Base-by-base conservation (phyloP, 1,140 invertebrate genomes). In the Eueides isabella region DNA sequence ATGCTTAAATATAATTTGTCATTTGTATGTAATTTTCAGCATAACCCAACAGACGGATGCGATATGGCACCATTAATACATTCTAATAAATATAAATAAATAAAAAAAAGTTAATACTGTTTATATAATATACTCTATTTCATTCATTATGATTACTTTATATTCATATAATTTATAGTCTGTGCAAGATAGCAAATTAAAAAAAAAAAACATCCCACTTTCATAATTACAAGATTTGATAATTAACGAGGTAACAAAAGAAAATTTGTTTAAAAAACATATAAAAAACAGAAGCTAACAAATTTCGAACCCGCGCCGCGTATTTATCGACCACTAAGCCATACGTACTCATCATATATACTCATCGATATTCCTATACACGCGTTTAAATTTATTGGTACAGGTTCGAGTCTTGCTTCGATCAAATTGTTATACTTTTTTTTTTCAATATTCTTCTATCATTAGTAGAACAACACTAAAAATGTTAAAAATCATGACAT, bases 31-130 rank as follows among this genome's bases (percentile, higher is more conserved):
- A 26, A 26, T n/a, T 55, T 26, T 26, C 19, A 26, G 2, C 9
- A 26, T 55, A 55, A 19, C 2, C 16, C 7, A 19, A 55, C 48
- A 26, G 9, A 23, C 48, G n/a, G 61, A 64, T 64, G 69, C 69
- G 31, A 31, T 71, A 71, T 71, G 69, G 69, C 69, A 71, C 69
- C 69, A 71, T 30, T 62, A 14, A 63, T 71, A 63, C 26, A 71
- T 71, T 16, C 33, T 62, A 61, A 19, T n/a, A 44, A 6, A 44
- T 38, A 41, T 41, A 41, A 41, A 41, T 33, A 41, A 16, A 44
- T n/a, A 44, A 44, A 16, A 44, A 12, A 19, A 63, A 44, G 44
- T 63, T 71, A 71, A 71, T 71, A 71, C 61, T 68, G 66, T 68
- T 68, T 31, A 48, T 16, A 67, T 4, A 67, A 67, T 30, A 67